Base-by-base conservation (phyloP, 2,113 vertebrate species). In the Pituophis catenifer region DNA sequence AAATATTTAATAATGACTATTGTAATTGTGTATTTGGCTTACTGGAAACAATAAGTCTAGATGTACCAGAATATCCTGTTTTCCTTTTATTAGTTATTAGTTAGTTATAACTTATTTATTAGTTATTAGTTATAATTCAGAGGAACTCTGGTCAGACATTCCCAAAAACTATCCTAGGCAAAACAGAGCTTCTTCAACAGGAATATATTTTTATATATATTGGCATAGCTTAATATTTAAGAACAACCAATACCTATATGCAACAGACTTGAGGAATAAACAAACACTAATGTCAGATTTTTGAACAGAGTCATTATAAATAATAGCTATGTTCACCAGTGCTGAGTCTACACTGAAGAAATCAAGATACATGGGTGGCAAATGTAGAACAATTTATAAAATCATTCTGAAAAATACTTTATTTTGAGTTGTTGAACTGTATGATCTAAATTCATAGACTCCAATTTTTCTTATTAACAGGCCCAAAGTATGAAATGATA, bases 281-380 rank as follows among this genome's bases (percentile, higher is more conserved):
- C 1, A 89, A 92, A 19, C 54, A 55, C 86, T 93, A 94, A 4
- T 52, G 8, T 95, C 12, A 48, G n/a, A 38, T 81, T 92, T 7
- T 17, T 24, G 55, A 6, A 52, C 65, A 94, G 90, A 12, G 29
- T 87, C 92, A 54, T n/a, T 93, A 88, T 91, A 93, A 94, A 87
- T 86, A 86, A 90, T 92, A 91, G 2, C 29, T 88, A 92, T 86
- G 91, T 0, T 59, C 5, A 11, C 88, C 12, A 48, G 26, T 50
- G 52, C 29, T 75, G 65, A 86, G 93, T 93, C 75, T 62, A 19
- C 38, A 3, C 91, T 91, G 52, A 92, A 88, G 24, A 58, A 90
- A 90, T 75, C 88, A 53, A 94, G n/a, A 21, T 70, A 12, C 6
- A 86, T 54, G 24, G 81, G 1, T 0, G 2, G 92, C 53, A 53